Percentiles rank a stretch among this genome's conserved stretches.
phyloP scores from a whole-genome alignment of 2,797 vertebrate species.

The Ambastaia sidthimunki region DNA sequence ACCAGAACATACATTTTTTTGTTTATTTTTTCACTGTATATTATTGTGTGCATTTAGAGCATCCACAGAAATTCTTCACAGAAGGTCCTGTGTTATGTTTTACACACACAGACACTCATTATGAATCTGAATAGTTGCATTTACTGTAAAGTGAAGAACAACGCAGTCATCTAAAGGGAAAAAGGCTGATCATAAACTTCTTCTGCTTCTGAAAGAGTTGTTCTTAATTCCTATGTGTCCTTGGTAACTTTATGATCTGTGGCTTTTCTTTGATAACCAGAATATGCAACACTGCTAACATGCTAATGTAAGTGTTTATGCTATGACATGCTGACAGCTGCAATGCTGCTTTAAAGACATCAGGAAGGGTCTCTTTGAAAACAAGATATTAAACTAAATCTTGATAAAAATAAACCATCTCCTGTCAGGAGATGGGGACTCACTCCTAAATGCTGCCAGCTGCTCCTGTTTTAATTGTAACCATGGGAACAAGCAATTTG shows the following conservation, averaged over 20 bases:
- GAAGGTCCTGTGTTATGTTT: not conserved
- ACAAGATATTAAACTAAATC: slow-evolving; percentile 7
- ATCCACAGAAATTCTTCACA: not conserved
- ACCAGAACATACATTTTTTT: too few relatives aligned
- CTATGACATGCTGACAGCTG: too few relatives aligned
- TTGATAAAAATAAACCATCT: slow-evolving; percentile 35
- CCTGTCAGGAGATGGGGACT: slow-evolving; percentile 46
- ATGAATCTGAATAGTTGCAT: not conserved
- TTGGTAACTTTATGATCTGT: not conserved
- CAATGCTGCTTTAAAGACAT: too few relatives aligned
- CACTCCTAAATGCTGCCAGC: slow-evolving; percentile 37
- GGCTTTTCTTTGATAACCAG: not conserved
- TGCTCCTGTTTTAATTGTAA: slow-evolving; percentile 67
- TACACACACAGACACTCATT: not conserved
- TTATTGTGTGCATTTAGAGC: not conserved
- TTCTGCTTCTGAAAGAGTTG: too few relatives aligned
- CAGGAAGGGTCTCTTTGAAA: not conserved
- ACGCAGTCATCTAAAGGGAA: too few relatives aligned
- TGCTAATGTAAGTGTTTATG: not conserved
- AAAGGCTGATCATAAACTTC: too few relatives aligned
- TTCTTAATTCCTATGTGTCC: not conserved
- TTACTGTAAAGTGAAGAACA: not conserved
- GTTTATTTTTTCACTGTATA: too few relatives aligned
- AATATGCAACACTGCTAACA: not conserved
- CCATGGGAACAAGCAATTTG: slow-evolving; percentile 69